Evolutionary conservation across 1,140 invertebrate genomes (phyloP).

Genomic region (Meloidogyne exigua): DNA sequence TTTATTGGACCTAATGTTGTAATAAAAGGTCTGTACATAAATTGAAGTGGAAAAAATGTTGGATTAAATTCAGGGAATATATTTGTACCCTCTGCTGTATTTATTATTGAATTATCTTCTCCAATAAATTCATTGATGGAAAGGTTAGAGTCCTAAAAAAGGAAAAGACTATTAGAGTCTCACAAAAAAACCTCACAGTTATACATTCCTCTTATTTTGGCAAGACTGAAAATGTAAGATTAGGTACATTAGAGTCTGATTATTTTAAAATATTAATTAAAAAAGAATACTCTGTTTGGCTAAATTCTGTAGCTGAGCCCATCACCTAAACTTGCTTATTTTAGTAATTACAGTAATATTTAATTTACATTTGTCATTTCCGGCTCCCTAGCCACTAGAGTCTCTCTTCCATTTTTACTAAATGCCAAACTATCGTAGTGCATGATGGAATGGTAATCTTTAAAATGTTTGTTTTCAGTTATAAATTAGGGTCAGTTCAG

Average conservation of each 20-base stretch:
- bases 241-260: neutral
- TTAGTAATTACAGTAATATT: too few relatives aligned
- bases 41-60: neutral
- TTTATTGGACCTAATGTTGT: constrained; percentile 1
- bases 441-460: constrained; percentile 56
- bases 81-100: too few relatives aligned
- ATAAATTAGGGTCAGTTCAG: too few relatives aligned
- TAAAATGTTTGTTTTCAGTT: neutral
- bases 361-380: constrained; percentile 54
- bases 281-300: constrained; percentile 44
- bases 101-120: neutral
- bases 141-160: neutral
- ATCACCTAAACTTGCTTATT: constrained; percentile 37
- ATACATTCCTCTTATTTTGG: constrained; percentile 62
- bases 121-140: constrained; percentile 6
- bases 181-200: constrained; percentile 33
- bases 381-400: constrained; percentile 53
- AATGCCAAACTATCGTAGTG: constrained; percentile 64
- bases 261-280: neutral
- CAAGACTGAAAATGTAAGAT: constrained; percentile 21
- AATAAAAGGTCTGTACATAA: neutral
- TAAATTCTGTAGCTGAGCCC: constrained; percentile 62
- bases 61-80: neutral
- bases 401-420: constrained; percentile 60
- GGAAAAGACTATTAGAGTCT: neutral